These are phyloP conservation scores for Leuciscus idus DNA, from an alignment of 2,113 vertebrate genomes.

Conservation along the genomic window DNA sequence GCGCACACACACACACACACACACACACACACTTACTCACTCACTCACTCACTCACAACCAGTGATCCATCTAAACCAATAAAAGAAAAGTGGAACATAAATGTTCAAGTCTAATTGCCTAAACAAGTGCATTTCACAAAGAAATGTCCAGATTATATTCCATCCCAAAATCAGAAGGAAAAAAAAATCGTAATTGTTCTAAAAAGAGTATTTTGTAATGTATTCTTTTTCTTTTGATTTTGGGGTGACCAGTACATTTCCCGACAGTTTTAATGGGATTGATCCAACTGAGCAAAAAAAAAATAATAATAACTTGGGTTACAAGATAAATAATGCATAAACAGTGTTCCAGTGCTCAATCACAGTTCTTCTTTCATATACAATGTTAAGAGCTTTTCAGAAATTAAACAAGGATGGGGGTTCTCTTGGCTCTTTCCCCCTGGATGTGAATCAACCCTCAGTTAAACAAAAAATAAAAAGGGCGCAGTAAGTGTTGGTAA, in stretches of 20 bases:
- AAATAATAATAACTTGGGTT: not conserved
- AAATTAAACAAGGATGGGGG: not conserved
- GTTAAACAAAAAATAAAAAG: not conserved
- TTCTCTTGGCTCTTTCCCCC: not conserved
- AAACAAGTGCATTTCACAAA: slow-evolving; percentile 76
- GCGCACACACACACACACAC: slow-evolving; percentile 67
- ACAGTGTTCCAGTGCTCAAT: slow-evolving; percentile 86
- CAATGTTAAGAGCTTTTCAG: slow-evolving; percentile 46
- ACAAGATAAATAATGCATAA: slow-evolving; percentile 67
- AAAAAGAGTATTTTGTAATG: not conserved
- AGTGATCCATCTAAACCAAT: slow-evolving; percentile 26
- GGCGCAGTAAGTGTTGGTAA: not conserved
- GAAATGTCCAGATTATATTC: slow-evolving; percentile 52
- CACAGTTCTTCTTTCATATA: slow-evolving; percentile 81
- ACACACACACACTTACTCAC: slow-evolving; percentile 23
- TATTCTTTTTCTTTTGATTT: slow-evolving; percentile 44
- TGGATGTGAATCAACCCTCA: slow-evolving; percentile 18
- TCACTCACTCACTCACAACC: slow-evolving; percentile 27
- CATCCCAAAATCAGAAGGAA: slow-evolving; percentile 31
- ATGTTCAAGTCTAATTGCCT: slow-evolving; percentile 57
- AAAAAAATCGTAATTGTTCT: not conserved
- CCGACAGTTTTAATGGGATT: not conserved
- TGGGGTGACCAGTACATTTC: slow-evolving; percentile 67
- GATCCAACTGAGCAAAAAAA: not conserved
- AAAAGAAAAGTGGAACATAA: slow-evolving; percentile 55